phyloP scores from a whole-genome alignment of 2,797 vertebrate species.

The Pipistrellus nathusii region DNA sequence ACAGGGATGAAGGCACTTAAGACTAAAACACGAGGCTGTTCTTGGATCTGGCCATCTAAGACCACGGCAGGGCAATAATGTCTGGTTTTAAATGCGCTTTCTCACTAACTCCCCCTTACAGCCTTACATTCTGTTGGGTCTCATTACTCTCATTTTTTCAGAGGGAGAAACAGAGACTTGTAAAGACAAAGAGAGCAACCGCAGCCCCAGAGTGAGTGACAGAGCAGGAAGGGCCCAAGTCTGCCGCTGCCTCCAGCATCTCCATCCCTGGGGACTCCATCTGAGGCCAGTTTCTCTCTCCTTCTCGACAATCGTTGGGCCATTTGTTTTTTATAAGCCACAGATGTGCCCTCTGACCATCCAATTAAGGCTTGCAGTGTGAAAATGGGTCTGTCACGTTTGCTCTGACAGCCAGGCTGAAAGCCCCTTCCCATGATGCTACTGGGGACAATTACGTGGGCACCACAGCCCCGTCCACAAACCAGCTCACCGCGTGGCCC shows the following conservation, averaged over 20 bases:
- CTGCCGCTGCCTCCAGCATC: neutral
- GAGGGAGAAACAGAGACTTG: neutral
- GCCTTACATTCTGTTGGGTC: neutral
- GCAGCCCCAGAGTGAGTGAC: neutral
- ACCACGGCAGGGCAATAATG: accelerated
- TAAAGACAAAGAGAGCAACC: neutral
- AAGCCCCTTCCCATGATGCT: neutral
- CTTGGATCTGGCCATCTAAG: neutral
- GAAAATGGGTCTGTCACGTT: constrained; percentile 29
- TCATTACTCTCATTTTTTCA: neutral
- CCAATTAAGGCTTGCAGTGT: neutral
- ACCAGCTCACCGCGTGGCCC: neutral
- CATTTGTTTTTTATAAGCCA: neutral
- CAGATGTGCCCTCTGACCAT: constrained; percentile 41
- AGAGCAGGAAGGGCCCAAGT: neutral
- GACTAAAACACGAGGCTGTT: neutral
- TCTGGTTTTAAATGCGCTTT: neutral
- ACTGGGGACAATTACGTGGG: neutral
- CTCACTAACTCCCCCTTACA: neutral
- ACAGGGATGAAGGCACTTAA: neutral
- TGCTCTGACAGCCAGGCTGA: neutral
- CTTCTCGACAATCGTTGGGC: neutral
- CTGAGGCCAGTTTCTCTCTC: neutral
- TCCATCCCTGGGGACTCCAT: neutral
- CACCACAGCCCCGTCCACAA: accelerated